Conservation (phyloP, 2,888 invertebrate genomes). For the Brachypterus glaber region DNA sequence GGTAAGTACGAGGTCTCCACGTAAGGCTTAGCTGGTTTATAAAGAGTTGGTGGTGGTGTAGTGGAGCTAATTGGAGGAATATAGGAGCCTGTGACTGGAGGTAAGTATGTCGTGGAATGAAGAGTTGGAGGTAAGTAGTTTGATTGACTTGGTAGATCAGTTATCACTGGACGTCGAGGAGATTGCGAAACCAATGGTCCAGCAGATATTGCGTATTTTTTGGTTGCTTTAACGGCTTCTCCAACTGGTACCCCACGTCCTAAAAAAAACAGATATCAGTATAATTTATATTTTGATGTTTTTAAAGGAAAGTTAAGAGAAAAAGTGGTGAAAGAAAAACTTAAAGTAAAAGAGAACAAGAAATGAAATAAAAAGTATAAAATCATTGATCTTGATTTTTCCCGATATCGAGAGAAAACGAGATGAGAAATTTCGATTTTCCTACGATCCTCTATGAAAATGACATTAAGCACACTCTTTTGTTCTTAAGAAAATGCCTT, state of each 20-base stretch:
- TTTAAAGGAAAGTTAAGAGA: no score
- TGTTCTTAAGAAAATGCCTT: no score
- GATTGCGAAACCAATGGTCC: slow-evolving; percentile 40
- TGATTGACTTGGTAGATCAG: slow-evolving; percentile 1
- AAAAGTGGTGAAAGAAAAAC: no score
- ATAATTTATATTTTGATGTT: no score
- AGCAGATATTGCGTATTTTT: slow-evolving; percentile 58
- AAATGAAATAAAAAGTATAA: no score
- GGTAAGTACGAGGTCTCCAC: slow-evolving; percentile 2
- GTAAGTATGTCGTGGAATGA: slow-evolving; percentile 9
- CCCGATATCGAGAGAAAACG: no score
- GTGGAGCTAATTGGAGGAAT: slow-evolving; percentile 4
- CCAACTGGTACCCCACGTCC: slow-evolving; percentile 45
- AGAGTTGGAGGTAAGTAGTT: slow-evolving; percentile 6
- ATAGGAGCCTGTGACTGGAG: slow-evolving; percentile 15
- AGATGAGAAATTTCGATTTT: no score
- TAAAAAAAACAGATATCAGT: no score
- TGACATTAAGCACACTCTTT: no score
- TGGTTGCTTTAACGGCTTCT: slow-evolving; percentile 64
- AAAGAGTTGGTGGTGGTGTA: neutral
- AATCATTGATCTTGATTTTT: no score
- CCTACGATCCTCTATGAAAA: no score
- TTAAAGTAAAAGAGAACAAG: no score
- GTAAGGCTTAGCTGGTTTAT: neutral
- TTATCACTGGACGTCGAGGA: slow-evolving; percentile 13